Evolutionary conservation across 2,113 vertebrate species (phyloP), one percentile per base, ranked within the genome.

Genomic region (Irena cyanogastra): DNA sequence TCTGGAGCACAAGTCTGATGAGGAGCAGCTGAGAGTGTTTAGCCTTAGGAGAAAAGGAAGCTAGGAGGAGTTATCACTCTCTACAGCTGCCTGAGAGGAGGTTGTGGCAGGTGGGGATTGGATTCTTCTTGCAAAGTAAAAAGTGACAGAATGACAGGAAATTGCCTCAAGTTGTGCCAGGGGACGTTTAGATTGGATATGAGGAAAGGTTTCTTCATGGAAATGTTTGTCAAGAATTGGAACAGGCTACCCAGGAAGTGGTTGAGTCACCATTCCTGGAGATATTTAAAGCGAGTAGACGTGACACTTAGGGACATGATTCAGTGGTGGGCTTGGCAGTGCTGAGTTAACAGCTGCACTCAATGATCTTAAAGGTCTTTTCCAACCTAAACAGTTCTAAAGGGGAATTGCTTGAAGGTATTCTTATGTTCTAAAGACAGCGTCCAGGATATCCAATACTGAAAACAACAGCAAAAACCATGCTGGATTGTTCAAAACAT

Each of bases 51-150:
- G 47, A 61, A 77, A 13, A 87, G 31, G 13, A 21, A 39, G 18
- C 47, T 52, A 5, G 8, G 47, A 20, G 37, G 24, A 31, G 39
- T 47, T 33, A 28, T 4, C 0, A 1, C 10, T 61, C 45, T 23
- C 53, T 56, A 13, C 31, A 63, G 10, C 17, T 33, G 10, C 16
- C 9, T 47, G 37, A 41, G 35, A 63, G 9, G 22, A 74, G 13
- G 28, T 0, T 66, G 71, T 45, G n/a, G 53, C 7, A 52, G 19
- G 27, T 30, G 22, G 31, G 37, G 3, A 8, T 11, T 3, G 1
- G 37, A 47, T 30, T 77, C 37, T 86, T 61, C 7, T 92, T 59
- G 26, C 22, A 20, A 65, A 16, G 47, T 22, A 49, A 49, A 39
- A 54, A 28, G 20, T 2, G 11, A 60, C 2, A 75, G n/a, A 31